Evolutionary conservation across 2,888 invertebrate species (phyloP).

Genomic region (Alentia gelatinosa): DNA sequence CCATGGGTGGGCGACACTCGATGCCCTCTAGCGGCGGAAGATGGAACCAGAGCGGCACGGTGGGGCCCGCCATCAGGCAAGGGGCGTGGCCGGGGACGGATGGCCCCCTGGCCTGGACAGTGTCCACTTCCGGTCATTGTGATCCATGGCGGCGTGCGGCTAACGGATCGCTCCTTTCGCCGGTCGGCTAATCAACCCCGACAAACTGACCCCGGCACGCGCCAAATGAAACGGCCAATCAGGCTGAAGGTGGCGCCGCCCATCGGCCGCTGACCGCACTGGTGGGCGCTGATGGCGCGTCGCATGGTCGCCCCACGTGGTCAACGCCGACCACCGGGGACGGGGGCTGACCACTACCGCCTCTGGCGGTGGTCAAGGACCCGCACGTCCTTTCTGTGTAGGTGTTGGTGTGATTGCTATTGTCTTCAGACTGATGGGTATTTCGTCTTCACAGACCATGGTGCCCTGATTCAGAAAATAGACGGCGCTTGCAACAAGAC

Average conservation of each 20-base stretch:
- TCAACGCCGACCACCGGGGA: neutral
- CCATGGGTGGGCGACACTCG: neutral
- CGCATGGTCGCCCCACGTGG: neutral
- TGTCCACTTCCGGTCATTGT: conserved; percentile 42
- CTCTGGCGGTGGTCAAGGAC: neutral
- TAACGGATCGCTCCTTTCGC: neutral
- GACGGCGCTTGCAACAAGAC: too few species aligned
- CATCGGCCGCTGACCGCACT: neutral
- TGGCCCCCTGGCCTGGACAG: conserved; percentile 44
- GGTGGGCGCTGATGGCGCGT: neutral
- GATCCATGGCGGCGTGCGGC: conserved; percentile 34
- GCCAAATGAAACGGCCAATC: conserved; percentile 30
- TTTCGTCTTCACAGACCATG: too few species aligned
- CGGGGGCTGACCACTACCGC: neutral
- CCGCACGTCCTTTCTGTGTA: too few species aligned
- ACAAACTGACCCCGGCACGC: neutral
- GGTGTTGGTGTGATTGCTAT: too few species aligned
- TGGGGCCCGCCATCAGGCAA: neutral
- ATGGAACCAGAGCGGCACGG: neutral
- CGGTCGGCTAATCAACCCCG: conserved; percentile 10
- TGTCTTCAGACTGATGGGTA: too few species aligned
- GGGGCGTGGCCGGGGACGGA: neutral
- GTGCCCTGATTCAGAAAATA: too few species aligned
- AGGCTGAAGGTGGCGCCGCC: neutral
- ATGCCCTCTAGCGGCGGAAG: neutral